A percentile compares a stretch with the other conserved stretches of the same genome.
phyloP scores from a whole-genome alignment of 2,113 vertebrate genomes.

The Zosterops pallidus region DNA sequence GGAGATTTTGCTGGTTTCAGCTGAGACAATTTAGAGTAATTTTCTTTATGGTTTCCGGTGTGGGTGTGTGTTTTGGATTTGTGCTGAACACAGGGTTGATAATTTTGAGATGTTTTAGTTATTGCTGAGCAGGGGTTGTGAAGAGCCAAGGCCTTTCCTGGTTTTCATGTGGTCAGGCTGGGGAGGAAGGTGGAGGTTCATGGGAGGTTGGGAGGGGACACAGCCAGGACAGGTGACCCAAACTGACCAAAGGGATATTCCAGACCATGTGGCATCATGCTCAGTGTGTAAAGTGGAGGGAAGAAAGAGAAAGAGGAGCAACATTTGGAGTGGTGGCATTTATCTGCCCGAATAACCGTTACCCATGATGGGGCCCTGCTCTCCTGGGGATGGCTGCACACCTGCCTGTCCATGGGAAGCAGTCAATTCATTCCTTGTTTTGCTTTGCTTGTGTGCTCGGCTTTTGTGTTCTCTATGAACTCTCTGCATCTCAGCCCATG shows the following conservation, averaged over 20 bases:
- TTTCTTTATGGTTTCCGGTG: not conserved
- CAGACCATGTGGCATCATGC: not conserved
- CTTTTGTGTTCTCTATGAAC: not conserved
- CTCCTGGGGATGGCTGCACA: not conserved
- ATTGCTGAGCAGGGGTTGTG: not conserved
- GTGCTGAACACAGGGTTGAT: not conserved
- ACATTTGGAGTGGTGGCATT: not conserved
- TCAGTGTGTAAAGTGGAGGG: not conserved
- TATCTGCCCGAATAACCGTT: not conserved
- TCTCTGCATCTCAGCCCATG: not conserved
- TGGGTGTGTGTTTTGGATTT: not conserved
- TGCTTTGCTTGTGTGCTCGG: not conserved
- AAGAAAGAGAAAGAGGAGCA: not conserved
- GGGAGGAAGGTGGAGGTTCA: rapidly evolving
- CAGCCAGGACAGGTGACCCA: not conserved
- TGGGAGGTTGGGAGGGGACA: not conserved
- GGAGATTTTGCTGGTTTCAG: not conserved
- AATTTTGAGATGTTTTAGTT: not conserved
- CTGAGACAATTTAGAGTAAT: not conserved
- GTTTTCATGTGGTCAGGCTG: rapidly evolving
- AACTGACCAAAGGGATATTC: not conserved
- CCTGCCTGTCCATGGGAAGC: not conserved
- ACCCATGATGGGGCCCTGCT: rapidly evolving
- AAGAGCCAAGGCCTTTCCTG: not conserved
- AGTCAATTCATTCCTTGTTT: not conserved